Base-by-base conservation (phyloP, 2,797 vertebrate species). In the Dendrocincla fuliginosa region DNA sequence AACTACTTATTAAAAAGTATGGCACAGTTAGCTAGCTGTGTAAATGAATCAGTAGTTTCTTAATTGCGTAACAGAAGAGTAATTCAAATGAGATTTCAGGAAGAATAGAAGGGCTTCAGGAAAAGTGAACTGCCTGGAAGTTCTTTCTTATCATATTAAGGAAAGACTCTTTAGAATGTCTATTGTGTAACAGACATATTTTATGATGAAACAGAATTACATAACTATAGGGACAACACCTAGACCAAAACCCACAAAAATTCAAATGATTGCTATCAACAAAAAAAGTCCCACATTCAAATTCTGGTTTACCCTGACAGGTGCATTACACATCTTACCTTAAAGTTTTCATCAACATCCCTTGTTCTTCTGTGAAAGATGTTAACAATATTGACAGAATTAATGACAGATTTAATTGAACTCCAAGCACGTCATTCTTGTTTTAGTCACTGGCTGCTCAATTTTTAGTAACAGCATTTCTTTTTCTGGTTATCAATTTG, bases 251-350 rank as follows among this genome's bases (percentile, higher is more conserved):
- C 59, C 15, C 13, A 42, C 25, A 65, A 90, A 87, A 78, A 57
- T 22, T 39, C 6, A 39, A 75, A 69, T 32, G 5, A 84, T 44
- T 41, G 57, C 13, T n/a, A 78, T 13, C 20, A 55, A 14, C 13
- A 71, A 61, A 63, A 63, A 35, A 30, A 69, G 10, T 37, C 37
- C 71, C 76, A 74, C 47, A 61, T 73, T 89, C 24, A 80, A 93
- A 83, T 79, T 19, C 67, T 95, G 60, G 76, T 95, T 80, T 84
- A 93, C 47, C 42, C 84, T 94, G 74, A 73, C 67, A 86, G 35
- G 50, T 82, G 53, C 33, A 53, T 93, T 90, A 57, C 42, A 86
- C 32, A 7, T 86, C 96, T 96, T 96, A 96, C 95, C 91, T 96
- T 93, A 71, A 85, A 87, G 74, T 63, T 30, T 87, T 88, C 94